These are phyloP conservation scores for Arothron firmamentum DNA, from an alignment of 2,113 vertebrate genomes.

Conservation along the genomic window DNA sequence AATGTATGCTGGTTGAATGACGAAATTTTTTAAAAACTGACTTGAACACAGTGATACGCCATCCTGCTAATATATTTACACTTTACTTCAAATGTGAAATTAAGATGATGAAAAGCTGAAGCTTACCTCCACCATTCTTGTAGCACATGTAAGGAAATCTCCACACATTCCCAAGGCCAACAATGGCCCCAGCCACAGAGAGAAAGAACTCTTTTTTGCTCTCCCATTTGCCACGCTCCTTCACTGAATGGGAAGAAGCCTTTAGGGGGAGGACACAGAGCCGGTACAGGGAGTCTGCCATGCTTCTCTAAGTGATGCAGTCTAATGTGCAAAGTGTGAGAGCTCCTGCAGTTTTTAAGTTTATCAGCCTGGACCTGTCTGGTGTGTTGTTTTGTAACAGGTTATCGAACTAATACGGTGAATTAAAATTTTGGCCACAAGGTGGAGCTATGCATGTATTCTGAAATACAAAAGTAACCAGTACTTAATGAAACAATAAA, in stretches of 20 bases:
- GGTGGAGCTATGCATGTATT: slow-evolving; percentile 33
- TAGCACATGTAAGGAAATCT: slow-evolving; percentile 72
- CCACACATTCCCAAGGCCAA: slow-evolving; percentile 70
- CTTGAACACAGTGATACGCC: no score
- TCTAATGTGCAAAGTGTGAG: slow-evolving; percentile 1
- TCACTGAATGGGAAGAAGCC: neutral
- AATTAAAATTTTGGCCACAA: slow-evolving; percentile 39
- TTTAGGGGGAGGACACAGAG: slow-evolving; percentile 8
- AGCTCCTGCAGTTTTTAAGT: slow-evolving; percentile 2
- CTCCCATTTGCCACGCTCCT: slow-evolving; percentile 60
- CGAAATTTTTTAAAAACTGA: neutral
- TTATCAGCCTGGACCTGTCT: slow-evolving; percentile 7
- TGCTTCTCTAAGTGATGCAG: slow-evolving; percentile 9
- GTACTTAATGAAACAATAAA: neutral
- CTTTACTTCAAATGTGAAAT: no score
- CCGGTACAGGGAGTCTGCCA: slow-evolving; percentile 37
- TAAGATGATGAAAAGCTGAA: no score
- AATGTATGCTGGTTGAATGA: neutral
- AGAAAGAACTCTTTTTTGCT: slow-evolving; percentile 65
- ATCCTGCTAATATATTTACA: no score
- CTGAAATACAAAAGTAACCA: neutral
- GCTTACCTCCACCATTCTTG: slow-evolving; percentile 69
- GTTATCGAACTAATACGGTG: slow-evolving; percentile 11
- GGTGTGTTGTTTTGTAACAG: slow-evolving; percentile 1
- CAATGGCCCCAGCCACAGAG: slow-evolving; percentile 60